Evolutionary conservation across 2,888 invertebrate genomes (phyloP).

Genomic region (Zaprionus obscuricornis): DNA sequence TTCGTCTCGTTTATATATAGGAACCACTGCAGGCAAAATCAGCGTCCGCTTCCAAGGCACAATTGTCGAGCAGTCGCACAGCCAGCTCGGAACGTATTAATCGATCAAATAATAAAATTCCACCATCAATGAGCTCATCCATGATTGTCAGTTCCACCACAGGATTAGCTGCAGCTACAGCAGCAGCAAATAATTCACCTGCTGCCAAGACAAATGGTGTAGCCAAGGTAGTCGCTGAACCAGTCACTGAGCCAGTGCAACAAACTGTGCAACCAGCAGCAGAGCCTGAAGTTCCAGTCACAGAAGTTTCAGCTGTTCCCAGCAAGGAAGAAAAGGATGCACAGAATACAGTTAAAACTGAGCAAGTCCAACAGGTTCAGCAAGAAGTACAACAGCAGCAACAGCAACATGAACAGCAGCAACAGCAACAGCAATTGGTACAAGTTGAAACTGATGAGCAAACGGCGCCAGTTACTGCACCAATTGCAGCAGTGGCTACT

Average conservation of each 20-base stretch:
- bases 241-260: slow-evolving; percentile 35
- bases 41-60: slow-evolving; percentile 64
- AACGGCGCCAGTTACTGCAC: slow-evolving; percentile 10
- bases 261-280: slow-evolving; percentile 17
- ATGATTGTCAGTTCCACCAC: slow-evolving; percentile 56
- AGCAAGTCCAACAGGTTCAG: slow-evolving; percentile 63
- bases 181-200: slow-evolving; percentile 12
- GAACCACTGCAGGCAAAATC: slow-evolving; percentile 65
- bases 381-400: too few species aligned
- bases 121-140: slow-evolving; percentile 70
- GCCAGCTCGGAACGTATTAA: slow-evolving; percentile 65
- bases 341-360: slow-evolving; percentile 82
- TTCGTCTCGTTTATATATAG: slow-evolving; percentile 34
- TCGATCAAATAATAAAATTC: slow-evolving; percentile 49
- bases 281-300: slow-evolving; percentile 25
- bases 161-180: slow-evolving; percentile 18
- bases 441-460: slow-evolving; percentile 10
- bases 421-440: slow-evolving; percentile 7
- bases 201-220: slow-evolving; percentile 49
- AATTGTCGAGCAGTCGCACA: slow-evolving; percentile 60
- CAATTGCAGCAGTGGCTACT: slow-evolving; percentile 58
- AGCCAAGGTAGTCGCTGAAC: too few species aligned
- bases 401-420: too few species aligned
- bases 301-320: slow-evolving; percentile 54
- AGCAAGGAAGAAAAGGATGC: slow-evolving; percentile 83